Base-by-base conservation (phyloP, 2,888 invertebrate species). In the Myopa testacea region DNA sequence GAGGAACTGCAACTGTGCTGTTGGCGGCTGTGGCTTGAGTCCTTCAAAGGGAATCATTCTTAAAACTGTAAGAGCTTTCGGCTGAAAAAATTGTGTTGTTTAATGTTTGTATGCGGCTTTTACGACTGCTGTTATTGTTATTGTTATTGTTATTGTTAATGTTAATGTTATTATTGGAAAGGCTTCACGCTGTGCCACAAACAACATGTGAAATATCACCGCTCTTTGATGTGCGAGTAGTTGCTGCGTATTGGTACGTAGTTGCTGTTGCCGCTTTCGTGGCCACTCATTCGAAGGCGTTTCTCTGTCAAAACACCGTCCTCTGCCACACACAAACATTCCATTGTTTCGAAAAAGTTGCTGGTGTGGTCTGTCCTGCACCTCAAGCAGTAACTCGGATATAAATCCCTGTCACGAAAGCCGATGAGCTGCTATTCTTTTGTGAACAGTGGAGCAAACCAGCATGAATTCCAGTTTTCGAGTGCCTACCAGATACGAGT, bases 241-340 rank as follows among this genome's bases (percentile, higher is more conserved):
- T 62, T 19, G 8, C 58, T 58, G 8, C 58, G n/a, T n/a, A n/a
- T n/a, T 72, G 40, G 50, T n/a, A 62, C 77, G 73, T 79, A 81
- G 81, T 80, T 78, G 81, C 79, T 82, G 26, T 65, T 73, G 74
- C 50, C 69, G 74, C 75, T 69, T 63, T 77, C 83, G 84, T 85
- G 85, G 85, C 82, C 81, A 80, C 83, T 83, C 81, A 82, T 55
- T 65, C 55, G 60, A 68, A 60, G 73, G 67, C 73, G 73, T 77
- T 65, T 67, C 40, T 73, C 77, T 73, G 73, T 77, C 77, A 77
- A 77, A 77, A 77, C 77, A 77, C 16, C 65, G 71, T 52, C 76
- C 52, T n/a, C 60, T 76, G 70, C 65, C 71, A 63, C 76, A 70
- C 76, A 71, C 76, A 72, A 70, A 76, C 76, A 71, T 65, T 65